phyloP scores from a whole-genome alignment of 1,140 invertebrate species.

The Macrobrachium rosenbergii region DNA sequence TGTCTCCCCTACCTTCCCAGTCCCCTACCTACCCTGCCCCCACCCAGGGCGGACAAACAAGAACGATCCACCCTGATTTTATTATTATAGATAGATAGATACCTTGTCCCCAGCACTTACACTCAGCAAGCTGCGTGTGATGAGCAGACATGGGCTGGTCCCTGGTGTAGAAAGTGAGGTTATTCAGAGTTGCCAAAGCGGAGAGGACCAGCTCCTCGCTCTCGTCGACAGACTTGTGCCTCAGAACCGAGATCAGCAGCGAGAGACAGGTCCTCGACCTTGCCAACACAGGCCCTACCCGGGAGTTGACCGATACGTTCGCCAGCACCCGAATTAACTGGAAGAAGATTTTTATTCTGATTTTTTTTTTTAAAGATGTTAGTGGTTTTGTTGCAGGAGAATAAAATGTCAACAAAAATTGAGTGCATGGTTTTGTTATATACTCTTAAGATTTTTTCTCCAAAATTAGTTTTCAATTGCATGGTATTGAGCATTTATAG shows the following conservation, averaged over 20 bases:
- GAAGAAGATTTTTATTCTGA: not conserved
- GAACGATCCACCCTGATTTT: not conserved
- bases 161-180: constrained; percentile 77
- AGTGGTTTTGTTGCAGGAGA: no score
- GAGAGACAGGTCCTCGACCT: constrained; percentile 71
- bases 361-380: no score
- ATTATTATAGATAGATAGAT: no score
- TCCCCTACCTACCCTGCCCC: no score
- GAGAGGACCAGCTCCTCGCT: constrained; percentile 78
- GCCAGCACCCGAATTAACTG: constrained; percentile 80
- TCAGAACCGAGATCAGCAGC: constrained; percentile 70
- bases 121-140: constrained; percentile 69
- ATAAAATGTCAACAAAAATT: no score
- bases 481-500: no score
- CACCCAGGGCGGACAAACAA: not conserved
- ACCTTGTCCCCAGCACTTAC: constrained; percentile 67
- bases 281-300: constrained; percentile 76
- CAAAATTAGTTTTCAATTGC: no score
- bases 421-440: no score
- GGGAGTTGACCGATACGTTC: constrained; percentile 80
- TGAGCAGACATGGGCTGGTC: constrained; percentile 54
- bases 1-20: no score
- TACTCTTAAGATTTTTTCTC: no score
- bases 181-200: constrained; percentile 78
- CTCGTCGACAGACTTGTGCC: constrained; percentile 73